Evolutionary conservation across 1,140 invertebrate species (phyloP), one percentile per base, ranked within the genome.

Genomic region (Chironomus striatipennis): DNA sequence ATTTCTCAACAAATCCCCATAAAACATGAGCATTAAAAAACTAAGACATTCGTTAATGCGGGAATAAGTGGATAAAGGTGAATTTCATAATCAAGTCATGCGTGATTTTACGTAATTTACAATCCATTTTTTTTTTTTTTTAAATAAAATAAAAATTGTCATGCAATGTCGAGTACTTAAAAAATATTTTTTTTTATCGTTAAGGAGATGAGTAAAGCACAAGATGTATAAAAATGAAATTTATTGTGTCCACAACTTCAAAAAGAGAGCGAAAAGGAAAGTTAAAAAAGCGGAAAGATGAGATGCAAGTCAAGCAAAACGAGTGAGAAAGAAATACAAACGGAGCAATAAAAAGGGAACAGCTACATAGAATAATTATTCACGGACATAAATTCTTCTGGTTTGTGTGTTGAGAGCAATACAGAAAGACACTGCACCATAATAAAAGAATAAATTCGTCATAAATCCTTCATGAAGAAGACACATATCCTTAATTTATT

Each of bases 401-500:
- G 47, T 57, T 12, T 15, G 47, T 57, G 12, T 57, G 47, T 34
- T 34, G 24, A 34, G 47, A 12, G 47, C 9, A 57, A 8, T 18
- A 20, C 18, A 70, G 20, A 17, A 70, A 18, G 15, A 18, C 20
- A 70, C 18, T 70, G 65, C 65, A 20, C 20, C n/a, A 70, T 70
- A 70, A 70, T 57, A 70, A 70, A 70, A 70, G 65, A 70, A 70
- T 70, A 70, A 70, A 70, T 70, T 70, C 20, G 65, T 70, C 65
- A 70, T 70, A 70, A 70, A 70, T 70, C 65, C 65, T 70, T 70
- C 65, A 70, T 20, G 17, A 70, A 70, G 65, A 18, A 18, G 65
- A 70, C 65, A 70, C 65, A 70, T 18, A 70, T 70, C 65, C 65
- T 70, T 70, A 70, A 70, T 70, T 70, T 70, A 70, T 70, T 70